These are phyloP conservation scores for Mus pahari DNA, from an alignment of 2,113 vertebrate species.

Conservation along the genomic window DNA sequence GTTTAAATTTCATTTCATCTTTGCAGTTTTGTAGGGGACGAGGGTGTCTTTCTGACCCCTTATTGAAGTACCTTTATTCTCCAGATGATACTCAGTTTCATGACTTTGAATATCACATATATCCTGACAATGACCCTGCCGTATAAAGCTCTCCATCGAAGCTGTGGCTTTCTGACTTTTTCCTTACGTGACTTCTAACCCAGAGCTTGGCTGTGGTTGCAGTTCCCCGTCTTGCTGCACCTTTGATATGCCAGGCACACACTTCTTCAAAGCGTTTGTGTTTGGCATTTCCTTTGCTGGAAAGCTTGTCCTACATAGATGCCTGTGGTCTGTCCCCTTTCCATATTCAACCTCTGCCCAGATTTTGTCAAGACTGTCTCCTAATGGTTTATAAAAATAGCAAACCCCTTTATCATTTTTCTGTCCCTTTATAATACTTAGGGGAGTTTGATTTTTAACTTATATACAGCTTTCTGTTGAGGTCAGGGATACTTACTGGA, in stretches of 20 bases:
- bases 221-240: neutral
- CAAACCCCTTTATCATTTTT: neutral
- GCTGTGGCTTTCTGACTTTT: neutral
- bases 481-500: neutral
- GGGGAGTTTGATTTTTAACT: neutral
- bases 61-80: neutral
- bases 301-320: neutral
- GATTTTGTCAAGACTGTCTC: neutral
- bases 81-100: neutral
- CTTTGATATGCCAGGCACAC: neutral
- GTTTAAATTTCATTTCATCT: slow-evolving; percentile 18
- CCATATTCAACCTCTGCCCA: neutral
- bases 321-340: neutral
- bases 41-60: neutral
- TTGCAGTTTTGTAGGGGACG: neutral
- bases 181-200: neutral
- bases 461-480: neutral
- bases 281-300: neutral
- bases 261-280: neutral
- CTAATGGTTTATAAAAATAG: neutral
- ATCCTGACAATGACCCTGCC: neutral
- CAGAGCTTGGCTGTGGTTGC: neutral
- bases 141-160: neutral
- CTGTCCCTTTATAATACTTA: neutral
- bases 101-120: neutral